phyloP scores from a whole-genome alignment of 2,113 vertebrate species.

The Barnardius zonarius region DNA sequence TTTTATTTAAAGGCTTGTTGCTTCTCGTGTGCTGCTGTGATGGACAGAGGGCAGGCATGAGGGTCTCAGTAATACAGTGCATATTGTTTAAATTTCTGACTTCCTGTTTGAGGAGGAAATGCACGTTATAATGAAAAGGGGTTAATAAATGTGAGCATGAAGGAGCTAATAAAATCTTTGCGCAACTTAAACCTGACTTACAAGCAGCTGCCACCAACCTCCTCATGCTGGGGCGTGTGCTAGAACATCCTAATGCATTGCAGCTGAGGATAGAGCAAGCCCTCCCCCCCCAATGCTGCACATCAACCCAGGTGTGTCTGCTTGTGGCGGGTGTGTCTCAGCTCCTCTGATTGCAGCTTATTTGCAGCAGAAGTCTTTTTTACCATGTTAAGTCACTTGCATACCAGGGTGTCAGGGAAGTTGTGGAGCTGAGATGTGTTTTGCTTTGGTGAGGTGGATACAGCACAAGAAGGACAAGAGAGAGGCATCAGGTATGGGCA shows the following conservation, averaged over 20 bases:
- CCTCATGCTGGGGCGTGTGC: background rate
- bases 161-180: background rate
- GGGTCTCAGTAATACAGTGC: background rate
- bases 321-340: background rate
- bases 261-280: background rate
- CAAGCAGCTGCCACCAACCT: background rate
- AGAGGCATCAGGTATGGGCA: background rate
- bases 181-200: background rate
- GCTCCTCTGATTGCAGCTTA: background rate
- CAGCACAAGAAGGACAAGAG: background rate
- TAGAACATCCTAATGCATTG: background rate
- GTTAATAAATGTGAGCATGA: background rate
- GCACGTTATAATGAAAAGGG: background rate
- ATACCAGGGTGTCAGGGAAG: background rate
- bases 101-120: background rate
- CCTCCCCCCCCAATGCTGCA: background rate
- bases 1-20: background rate
- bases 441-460: accelerated
- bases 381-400: background rate
- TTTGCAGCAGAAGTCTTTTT: background rate
- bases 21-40: background rate
- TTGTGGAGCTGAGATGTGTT: background rate
- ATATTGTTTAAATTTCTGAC: background rate
- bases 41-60: background rate
- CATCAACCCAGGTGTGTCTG: background rate